Percentiles rank a stretch among this genome's conserved stretches.
phyloP scores from a whole-genome alignment of 2,113 vertebrate genomes.

The Gobius niger region DNA sequence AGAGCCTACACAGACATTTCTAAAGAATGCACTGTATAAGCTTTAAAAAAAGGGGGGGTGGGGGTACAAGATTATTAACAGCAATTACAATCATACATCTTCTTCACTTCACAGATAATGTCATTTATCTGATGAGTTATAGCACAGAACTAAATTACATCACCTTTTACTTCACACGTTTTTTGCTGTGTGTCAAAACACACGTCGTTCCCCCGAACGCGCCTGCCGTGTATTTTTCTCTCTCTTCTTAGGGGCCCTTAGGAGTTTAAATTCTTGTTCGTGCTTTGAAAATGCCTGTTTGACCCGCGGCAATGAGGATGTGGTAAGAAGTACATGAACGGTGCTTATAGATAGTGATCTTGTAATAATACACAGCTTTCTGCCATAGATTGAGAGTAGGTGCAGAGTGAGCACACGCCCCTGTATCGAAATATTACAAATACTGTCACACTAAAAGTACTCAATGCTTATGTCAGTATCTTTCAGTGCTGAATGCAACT shows the following conservation, averaged over 20 bases:
- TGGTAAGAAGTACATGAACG: conserved; percentile 53
- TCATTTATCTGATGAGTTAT: not conserved
- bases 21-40: too few species aligned
- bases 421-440: not conserved
- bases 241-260: conserved; percentile 31
- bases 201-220: conserved; percentile 29
- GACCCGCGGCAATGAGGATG: conserved; percentile 53
- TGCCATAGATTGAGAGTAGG: conserved; percentile 52
- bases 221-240: conserved; percentile 30
- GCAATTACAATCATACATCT: not conserved
- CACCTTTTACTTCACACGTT: not conserved
- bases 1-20: too few species aligned
- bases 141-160: not conserved
- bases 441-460: too few species aligned
- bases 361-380: conserved; percentile 58
- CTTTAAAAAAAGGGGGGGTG: not conserved
- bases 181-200: conserved; percentile 25
- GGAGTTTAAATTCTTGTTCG: conserved; percentile 50
- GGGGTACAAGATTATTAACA: not conserved
- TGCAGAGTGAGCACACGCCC: conserved; percentile 26
- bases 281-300: conserved; percentile 46
- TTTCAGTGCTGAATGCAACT: too few species aligned
- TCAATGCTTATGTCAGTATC: too few species aligned
- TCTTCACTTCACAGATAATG: not conserved
- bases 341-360: conserved; percentile 59